Evolutionary conservation across 2,797 vertebrate genomes (phyloP).

Genomic region (Lerista edwardsae): DNA sequence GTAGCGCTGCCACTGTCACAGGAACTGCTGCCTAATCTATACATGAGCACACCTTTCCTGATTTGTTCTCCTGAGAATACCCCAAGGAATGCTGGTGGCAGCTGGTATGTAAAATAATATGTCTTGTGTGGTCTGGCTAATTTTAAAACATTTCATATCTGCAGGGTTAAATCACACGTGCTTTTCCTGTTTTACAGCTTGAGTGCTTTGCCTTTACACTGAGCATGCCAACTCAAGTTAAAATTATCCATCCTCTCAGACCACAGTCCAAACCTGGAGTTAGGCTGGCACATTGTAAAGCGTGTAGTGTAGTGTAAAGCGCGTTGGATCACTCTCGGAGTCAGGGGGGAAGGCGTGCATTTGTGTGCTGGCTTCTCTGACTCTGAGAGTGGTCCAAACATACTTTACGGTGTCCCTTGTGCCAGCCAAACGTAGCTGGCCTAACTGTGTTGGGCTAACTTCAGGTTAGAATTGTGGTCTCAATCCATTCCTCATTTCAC

Average conservation of each 20-base stretch:
- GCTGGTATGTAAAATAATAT: not conserved
- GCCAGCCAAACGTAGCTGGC: no score
- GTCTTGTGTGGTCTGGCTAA: no score
- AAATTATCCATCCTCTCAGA: not conserved
- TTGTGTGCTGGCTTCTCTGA: no score
- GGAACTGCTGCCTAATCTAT: not conserved
- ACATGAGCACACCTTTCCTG: not conserved
- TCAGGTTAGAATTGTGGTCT: no score
- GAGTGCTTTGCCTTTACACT: not conserved
- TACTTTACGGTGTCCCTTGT: no score
- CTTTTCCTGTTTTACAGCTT: not conserved
- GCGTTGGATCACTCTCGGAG: no score
- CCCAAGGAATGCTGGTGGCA: not conserved
- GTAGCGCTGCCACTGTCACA: not conserved
- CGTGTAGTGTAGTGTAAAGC: no score
- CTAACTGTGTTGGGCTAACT: no score
- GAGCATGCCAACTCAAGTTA: not conserved
- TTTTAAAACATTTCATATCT: not conserved
- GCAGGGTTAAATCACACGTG: not conserved
- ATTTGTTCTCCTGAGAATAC: not conserved
- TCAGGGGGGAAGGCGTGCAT: no score
- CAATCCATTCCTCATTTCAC: not conserved
- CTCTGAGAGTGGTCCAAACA: no score
- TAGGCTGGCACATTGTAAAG: no score
- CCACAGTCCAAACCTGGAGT: no score